A percentile compares a stretch with the other conserved stretches of the same genome.
These are phyloP conservation scores for Nebria brevicollis DNA, from an alignment of 2,888 invertebrate genomes.

Conservation along the genomic window DNA sequence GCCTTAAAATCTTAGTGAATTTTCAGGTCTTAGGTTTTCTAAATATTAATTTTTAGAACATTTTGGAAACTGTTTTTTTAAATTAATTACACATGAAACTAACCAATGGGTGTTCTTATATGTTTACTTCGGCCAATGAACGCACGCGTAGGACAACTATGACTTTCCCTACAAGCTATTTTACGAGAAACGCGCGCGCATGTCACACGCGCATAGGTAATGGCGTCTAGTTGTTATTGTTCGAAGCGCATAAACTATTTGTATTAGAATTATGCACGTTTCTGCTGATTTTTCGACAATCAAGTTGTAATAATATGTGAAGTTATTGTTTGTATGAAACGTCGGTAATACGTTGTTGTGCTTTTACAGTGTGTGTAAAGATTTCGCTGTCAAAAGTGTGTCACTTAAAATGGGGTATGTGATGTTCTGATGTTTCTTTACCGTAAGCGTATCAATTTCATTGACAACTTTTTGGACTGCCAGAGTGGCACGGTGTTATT, in stretches of 20 bases:
- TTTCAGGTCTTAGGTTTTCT: too few species aligned
- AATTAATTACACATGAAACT: conserved; percentile 6
- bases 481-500: conserved; percentile 38
- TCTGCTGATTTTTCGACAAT: conserved; percentile 70
- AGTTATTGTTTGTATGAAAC: conserved; percentile 66
- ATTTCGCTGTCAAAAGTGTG: conserved; percentile 73
- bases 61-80: not conserved
- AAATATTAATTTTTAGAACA: too few species aligned
- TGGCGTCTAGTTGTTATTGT: conserved; percentile 99
- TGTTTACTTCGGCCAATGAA: conserved; percentile 31
- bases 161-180: conserved; percentile 46
- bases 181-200: conserved; percentile 65
- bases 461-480: conserved; percentile 47
- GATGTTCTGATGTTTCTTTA: conserved; percentile 61
- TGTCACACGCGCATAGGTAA: conserved; percentile 92
- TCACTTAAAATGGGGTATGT: conserved; percentile 79
- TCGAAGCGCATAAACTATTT: conserved; percentile 87
- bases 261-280: conserved; percentile 75
- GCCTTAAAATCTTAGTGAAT: too few species aligned
- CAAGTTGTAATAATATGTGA: conserved; percentile 67
- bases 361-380: conserved; percentile 65
- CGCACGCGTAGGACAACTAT: conserved; percentile 16
- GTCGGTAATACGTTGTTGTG: conserved; percentile 66
- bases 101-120: conserved; percentile 30
- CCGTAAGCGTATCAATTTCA: conserved; percentile 64